These are phyloP conservation scores for Ptychoptera contaminata DNA, from an alignment of 2,888 invertebrate species.

Conservation along the genomic window DNA sequence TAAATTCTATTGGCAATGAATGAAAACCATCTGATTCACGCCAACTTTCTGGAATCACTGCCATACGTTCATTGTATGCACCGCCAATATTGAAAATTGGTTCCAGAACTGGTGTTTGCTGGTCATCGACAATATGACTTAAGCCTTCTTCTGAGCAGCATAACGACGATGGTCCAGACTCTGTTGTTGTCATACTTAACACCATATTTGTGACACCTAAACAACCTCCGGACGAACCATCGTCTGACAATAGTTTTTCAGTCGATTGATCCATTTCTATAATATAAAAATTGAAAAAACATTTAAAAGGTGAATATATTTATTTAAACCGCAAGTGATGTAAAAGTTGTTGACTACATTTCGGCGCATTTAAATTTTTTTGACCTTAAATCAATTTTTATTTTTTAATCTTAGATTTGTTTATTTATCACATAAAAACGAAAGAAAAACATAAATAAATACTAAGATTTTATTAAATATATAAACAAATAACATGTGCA, in stretches of 20 bases:
- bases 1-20: conserved; percentile 1
- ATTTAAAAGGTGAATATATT: too few species aligned
- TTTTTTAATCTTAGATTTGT: too few species aligned
- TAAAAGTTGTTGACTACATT: too few species aligned
- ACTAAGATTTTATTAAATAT: too few species aligned
- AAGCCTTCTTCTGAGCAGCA: neutral
- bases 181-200: neutral
- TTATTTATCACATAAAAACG: too few species aligned
- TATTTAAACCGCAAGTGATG: too few species aligned
- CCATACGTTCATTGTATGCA: conserved; percentile 1
- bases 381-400: too few species aligned
- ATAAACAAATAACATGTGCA: too few species aligned
- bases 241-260: conserved; percentile 6
- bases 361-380: too few species aligned
- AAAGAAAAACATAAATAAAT: too few species aligned
- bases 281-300: too few species aligned
- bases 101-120: too few species aligned
- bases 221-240: neutral
- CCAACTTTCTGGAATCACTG: neutral
- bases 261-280: conserved; percentile 9
- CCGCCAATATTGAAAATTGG: neutral
- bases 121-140: neutral
- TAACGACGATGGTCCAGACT: conserved; percentile 2
- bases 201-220: neutral
- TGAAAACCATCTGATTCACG: neutral